Conservation (phyloP, 2,797 vertebrate species). For the Gobionotothen gibberifrons region DNA sequence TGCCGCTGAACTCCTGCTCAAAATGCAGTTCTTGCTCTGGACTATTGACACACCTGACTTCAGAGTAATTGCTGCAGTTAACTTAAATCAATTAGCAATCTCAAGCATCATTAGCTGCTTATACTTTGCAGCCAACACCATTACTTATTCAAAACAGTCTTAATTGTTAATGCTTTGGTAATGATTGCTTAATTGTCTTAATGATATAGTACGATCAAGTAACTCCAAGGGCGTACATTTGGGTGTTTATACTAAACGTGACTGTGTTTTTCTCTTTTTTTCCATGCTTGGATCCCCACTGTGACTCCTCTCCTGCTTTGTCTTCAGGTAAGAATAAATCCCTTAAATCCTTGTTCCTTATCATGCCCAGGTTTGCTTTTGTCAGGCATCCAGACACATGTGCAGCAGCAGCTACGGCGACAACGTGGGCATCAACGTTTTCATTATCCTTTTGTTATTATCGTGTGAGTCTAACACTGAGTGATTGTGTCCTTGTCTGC, state of each 20-base stretch:
- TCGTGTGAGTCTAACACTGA: constrained; percentile 8
- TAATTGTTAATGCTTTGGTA: constrained; percentile 65
- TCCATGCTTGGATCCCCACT: constrained; percentile 31
- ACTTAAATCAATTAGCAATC: constrained; percentile 83
- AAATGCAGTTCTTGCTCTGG: constrained; percentile 23
- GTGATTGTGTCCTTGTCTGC: constrained; percentile 39
- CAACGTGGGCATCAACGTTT: constrained; percentile 16
- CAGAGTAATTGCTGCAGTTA: constrained; percentile 77
- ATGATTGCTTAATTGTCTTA: constrained; percentile 66
- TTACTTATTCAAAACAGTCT: constrained; percentile 69
- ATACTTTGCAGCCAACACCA: constrained; percentile 70
- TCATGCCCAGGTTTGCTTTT: constrained; percentile 10
- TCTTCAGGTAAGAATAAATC: constrained; percentile 74
- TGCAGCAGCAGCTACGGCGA: constrained; percentile 1
- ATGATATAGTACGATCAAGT: constrained; percentile 50
- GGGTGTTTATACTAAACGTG: constrained; percentile 23
- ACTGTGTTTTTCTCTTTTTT: constrained; percentile 30
- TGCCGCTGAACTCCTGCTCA: constrained; percentile 42
- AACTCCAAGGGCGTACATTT: constrained; percentile 20
- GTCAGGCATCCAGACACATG: constrained; percentile 9
- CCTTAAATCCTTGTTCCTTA: neutral
- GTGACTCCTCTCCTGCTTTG: constrained; percentile 9
- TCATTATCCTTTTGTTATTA: constrained; percentile 39
- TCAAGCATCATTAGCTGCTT: constrained; percentile 78
- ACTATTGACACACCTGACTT: constrained; percentile 66